Conservation (phyloP, 2,113 vertebrate species). For the Ammospiza caudacuta region DNA sequence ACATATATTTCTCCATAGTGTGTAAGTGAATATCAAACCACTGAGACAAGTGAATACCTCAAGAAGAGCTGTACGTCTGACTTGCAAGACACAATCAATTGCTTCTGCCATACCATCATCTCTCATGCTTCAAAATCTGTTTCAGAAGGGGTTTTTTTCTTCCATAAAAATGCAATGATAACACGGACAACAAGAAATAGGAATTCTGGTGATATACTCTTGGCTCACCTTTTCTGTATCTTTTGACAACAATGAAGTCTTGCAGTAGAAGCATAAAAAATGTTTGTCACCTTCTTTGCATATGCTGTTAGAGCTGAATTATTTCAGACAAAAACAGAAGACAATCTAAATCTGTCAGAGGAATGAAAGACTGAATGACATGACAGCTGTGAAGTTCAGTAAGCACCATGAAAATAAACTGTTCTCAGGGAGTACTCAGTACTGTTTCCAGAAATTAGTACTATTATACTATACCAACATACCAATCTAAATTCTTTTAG, state of each 20-base stretch:
- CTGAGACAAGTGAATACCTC: background rate
- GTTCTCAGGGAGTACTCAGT: background rate
- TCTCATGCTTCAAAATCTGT: background rate
- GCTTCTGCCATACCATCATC: background rate
- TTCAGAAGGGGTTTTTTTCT: background rate
- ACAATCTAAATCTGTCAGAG: background rate
- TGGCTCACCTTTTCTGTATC: rapidly evolving
- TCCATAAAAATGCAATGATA: background rate
- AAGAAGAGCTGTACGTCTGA: background rate
- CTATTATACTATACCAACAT: background rate
- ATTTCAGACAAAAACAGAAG: background rate
- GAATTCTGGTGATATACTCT: background rate
- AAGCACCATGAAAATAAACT: background rate
- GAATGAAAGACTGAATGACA: background rate
- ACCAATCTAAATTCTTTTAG: background rate
- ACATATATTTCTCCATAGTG: background rate
- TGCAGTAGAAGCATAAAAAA: background rate
- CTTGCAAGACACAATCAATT: background rate
- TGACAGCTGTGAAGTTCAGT: background rate
- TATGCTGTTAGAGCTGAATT: background rate
- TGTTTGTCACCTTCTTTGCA: background rate
- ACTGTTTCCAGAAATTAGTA: background rate
- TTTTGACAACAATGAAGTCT: background rate
- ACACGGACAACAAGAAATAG: background rate
- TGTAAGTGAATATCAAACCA: background rate